Evolutionary conservation across 2,888 invertebrate genomes (phyloP), one percentile per base, ranked within the genome.

Genomic region (Notocelia uddmanniana): DNA sequence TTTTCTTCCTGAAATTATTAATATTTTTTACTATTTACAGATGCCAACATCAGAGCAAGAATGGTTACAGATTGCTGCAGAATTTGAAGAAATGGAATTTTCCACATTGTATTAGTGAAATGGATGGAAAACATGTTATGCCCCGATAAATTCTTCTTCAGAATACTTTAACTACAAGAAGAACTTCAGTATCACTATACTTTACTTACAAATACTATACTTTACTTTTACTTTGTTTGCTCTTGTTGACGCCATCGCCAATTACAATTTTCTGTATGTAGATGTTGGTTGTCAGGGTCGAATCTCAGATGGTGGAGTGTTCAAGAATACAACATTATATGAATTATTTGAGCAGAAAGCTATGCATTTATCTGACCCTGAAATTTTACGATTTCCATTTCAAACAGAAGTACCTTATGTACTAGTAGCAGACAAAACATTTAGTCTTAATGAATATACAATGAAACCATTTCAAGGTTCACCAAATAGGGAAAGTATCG

Each of bases 261-360:
- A 73, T 19, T 69, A 73, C 69, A 66, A 55, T 8, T 73, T 73
- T 55, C 19, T 69, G 21, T 73, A 66, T 41, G 73, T 69, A 9
- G 37, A 55, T 60, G 66, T 73, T 60, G 73, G 73, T 18, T 31
- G 67, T 68, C 45, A 72, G 62, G 59, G 62, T 18, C 41, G 59
- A 10, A 67, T 55, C 1, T 41, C 55, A 15, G 60, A 60, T 15
- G 60, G 45, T 23, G 45, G 60, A 6, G 60, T 59, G 2, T 59
- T 59, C 8, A 41, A 73, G 63, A 73, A 73, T 63, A 74, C 73
- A 73, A 73, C 68, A 68, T 68, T 73, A 69, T 69, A 74, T 69
- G 69, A 69, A 74, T 67, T 73, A 68, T 69, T 55, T 55, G 55
- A 55, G 68, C 67, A 62, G 58, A 62, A 67, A 74, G 18, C 8